Percentiles rank a stretch among this genome's conserved stretches.
phyloP scores from a whole-genome alignment of 2,888 invertebrate genomes.

The Torymus aiolomorphi region DNA sequence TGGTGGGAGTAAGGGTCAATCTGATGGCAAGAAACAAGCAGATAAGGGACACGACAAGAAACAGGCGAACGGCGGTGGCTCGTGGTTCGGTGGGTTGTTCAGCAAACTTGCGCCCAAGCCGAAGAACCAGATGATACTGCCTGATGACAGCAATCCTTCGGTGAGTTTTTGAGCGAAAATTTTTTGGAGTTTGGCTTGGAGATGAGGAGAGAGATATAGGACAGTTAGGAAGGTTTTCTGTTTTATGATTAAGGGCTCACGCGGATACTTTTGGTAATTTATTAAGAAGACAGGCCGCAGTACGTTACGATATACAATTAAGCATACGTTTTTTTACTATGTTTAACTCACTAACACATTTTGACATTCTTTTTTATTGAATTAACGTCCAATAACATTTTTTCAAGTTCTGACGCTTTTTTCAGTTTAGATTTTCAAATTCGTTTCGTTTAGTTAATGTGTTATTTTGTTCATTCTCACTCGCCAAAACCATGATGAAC shows the following conservation, averaged over 20 bases:
- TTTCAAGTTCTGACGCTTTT: too few species aligned
- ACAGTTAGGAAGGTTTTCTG: slow-evolving; percentile 62
- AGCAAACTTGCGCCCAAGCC: slow-evolving; percentile 88
- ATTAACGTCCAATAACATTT: slow-evolving; percentile 25
- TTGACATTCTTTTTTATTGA: slow-evolving; percentile 21
- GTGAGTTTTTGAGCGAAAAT: slow-evolving; percentile 77
- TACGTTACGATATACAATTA: slow-evolving; percentile 56
- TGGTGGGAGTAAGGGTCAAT: slow-evolving; percentile 16
- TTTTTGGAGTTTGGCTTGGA: too few species aligned
- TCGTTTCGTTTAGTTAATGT: too few species aligned
- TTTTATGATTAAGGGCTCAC: slow-evolving; percentile 71
- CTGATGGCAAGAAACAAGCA: slow-evolving; percentile 59
- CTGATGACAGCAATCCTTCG: slow-evolving; percentile 94
- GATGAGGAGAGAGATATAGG: slow-evolving; percentile 13
- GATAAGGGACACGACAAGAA: slow-evolving; percentile 73
- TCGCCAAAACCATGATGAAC: too few species aligned
- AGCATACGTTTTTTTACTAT: slow-evolving; percentile 11
- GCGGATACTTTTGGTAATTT: slow-evolving; percentile 71
- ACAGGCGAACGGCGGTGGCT: slow-evolving; percentile 75
- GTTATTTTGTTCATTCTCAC: too few species aligned
- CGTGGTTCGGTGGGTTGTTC: slow-evolving; percentile 92
- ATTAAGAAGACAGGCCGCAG: slow-evolving; percentile 66
- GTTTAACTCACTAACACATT: slow-evolving; percentile 42
- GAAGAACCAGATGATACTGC: slow-evolving; percentile 96
- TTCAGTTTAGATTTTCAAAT: too few species aligned